Percentiles rank a stretch among this genome's conserved stretches.
Evolutionary conservation across 2,797 vertebrate genomes (phyloP).

Genomic region (Cephalopachus bancanus): DNA sequence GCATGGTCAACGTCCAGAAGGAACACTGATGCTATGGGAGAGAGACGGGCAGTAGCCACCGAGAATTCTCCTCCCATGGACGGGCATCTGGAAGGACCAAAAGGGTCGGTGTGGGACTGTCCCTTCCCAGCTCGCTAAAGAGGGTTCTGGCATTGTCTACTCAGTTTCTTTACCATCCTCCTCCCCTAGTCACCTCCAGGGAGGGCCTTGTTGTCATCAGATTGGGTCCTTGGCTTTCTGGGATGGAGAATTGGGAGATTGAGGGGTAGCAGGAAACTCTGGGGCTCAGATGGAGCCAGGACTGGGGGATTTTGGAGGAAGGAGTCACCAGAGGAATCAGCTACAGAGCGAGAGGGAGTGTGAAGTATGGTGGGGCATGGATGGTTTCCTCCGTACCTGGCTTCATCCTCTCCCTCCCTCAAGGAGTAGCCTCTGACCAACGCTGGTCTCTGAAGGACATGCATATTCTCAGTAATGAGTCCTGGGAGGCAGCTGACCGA

Average conservation of each 20-base stretch:
- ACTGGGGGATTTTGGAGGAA: neutral
- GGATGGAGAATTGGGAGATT: neutral
- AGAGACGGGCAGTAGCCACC: accelerated
- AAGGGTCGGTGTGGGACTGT: neutral
- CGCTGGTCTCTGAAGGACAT: too few species aligned
- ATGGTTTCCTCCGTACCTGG: too few species aligned
- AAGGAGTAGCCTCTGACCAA: too few species aligned
- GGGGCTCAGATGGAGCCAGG: neutral
- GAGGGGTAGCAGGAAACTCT: neutral
- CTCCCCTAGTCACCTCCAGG: neutral
- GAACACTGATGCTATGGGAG: neutral
- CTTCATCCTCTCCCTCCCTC: too few species aligned
- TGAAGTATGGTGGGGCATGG: too few species aligned
- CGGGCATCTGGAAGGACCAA: neutral
- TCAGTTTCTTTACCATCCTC: neutral
- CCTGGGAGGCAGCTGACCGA: too few species aligned
- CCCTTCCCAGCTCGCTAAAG: too few species aligned
- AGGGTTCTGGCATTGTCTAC: accelerated
- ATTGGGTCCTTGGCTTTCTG: neutral
- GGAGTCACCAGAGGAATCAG: neutral
- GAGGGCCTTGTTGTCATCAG: too few species aligned
- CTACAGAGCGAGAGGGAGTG: neutral
- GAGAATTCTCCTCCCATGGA: neutral
- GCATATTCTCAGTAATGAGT: too few species aligned
- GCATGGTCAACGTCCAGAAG: neutral